Conservation (phyloP, 2,797 vertebrate species). For the Molossus molossus region DNA sequence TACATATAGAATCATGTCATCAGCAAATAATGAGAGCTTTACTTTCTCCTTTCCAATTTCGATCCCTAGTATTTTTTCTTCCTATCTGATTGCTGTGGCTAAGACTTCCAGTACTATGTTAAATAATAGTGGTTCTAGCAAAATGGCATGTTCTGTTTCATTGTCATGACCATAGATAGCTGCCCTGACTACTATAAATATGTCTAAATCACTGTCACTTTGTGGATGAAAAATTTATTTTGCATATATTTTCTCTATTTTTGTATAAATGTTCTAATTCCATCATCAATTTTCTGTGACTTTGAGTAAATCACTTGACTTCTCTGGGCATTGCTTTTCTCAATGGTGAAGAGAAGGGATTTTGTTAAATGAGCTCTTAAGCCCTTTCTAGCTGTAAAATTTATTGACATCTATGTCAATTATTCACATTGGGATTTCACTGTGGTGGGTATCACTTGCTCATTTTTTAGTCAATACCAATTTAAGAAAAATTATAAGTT, state of each 20-base stretch:
- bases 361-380: conserved; percentile 49
- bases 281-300: not conserved
- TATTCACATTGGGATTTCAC: conserved; percentile 37
- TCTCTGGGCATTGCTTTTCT: not conserved
- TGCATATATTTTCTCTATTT: not conserved
- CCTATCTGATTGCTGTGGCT: too few species aligned
- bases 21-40: too few species aligned
- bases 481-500: conserved; percentile 26
- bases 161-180: not conserved
- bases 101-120: too few species aligned
- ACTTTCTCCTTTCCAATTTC: too few species aligned
- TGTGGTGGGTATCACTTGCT: conserved; percentile 11
- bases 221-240: not conserved
- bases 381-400: not conserved
- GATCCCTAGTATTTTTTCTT: too few species aligned
- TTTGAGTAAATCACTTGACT: not conserved
- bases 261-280: conserved; percentile 16
- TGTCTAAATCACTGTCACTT: not conserved
- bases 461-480: conserved; percentile 47
- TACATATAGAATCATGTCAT: too few species aligned
- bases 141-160: not conserved
- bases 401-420: not conserved
- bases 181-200: not conserved
- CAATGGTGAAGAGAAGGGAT: not conserved
- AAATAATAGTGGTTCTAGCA: not conserved